Base-by-base conservation (phyloP, 2,113 vertebrate genomes). In the Maccullochella peelii region DNA sequence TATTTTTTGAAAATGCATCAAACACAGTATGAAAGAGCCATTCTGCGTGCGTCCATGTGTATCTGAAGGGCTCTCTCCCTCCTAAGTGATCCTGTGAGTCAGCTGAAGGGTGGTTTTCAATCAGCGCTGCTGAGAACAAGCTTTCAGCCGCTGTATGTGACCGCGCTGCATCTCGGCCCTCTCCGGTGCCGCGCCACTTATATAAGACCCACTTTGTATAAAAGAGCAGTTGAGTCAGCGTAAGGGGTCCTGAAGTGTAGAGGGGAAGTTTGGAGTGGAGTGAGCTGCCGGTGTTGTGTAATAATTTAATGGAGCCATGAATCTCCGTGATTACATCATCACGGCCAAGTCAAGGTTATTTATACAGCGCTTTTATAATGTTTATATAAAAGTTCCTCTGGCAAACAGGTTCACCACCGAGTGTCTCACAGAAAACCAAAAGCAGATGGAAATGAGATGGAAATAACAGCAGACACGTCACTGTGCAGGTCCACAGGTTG, bases 231-330 rank as follows among this genome's bases (percentile, higher is more conserved):
- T 91, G 90, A 93, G 90, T 92, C 91, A 90, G 88, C 33, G 27
- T 70, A 44, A 86, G 77, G 86, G 92, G 82, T 88, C 88, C 89
- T 83, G 75, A 84, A 84, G 93, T 87, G 82, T 77, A 74, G 82
- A 69, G 71, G 77, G 86, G 86, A 79, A 81, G 83, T 74, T 81
- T 86, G 73, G 81, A 89, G 88, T 88, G 79, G 87, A 88, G 88
- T 93, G 91, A 87, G 91, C 82, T 52, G 86, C 38, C 33, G 10
- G 42, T 71, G 85, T 92, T 93, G 87, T 90, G 87, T 93, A 93
- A 93, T 91, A 77, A 59, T 86, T 89, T 86, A 90, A 84, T 77
- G 70, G 70, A 88, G 78, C 73, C n/a, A 6, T 71, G 81, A 84
- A 88, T 82, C 84, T 79, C 83, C 1, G 59, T 25, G 59, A 85